These are phyloP conservation scores for Pseudomugil gertrudae DNA, from an alignment of 2,797 vertebrate species.

Conservation along the genomic window DNA sequence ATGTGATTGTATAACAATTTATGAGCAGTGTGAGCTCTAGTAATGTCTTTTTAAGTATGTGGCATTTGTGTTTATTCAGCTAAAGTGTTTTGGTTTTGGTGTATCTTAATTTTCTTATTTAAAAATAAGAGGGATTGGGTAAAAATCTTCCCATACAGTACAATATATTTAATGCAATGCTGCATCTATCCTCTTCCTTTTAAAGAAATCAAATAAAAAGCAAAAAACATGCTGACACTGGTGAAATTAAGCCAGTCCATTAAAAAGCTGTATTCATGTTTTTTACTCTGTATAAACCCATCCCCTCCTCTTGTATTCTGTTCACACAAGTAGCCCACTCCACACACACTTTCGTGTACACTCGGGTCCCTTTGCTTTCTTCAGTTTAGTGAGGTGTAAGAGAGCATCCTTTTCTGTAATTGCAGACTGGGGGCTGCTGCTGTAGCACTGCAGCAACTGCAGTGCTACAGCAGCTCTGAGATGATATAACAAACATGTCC, in stretches of 20 bases:
- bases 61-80: conserved; percentile 12
- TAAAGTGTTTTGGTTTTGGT: conserved; percentile 3
- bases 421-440: conserved; percentile 56
- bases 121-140: neutral
- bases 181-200: conserved; percentile 12
- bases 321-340: conserved; percentile 21
- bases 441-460: conserved; percentile 50
- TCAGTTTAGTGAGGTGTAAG: conserved; percentile 47
- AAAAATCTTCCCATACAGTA: too few relatives aligned
- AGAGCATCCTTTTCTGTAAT: conserved; percentile 66
- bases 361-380: conserved; percentile 27
- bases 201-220: conserved; percentile 14
- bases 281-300: conserved; percentile 39
- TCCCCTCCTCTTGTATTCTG: conserved; percentile 37
- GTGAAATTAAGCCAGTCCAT: conserved; percentile 42
- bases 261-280: conserved; percentile 28
- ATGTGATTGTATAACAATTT: conserved; percentile 31
- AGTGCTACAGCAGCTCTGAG: conserved; percentile 47
- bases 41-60: conserved; percentile 22
- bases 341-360: conserved; percentile 21
- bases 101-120: neutral
- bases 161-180: too few relatives aligned
- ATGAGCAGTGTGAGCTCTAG: conserved; percentile 30
- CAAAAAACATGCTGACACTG: neutral
- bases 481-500: conserved; percentile 45